Percentiles rank a stretch among this genome's conserved stretches.
phyloP scores from a whole-genome alignment of 2,113 vertebrate species.

The Trinectes maculatus region DNA sequence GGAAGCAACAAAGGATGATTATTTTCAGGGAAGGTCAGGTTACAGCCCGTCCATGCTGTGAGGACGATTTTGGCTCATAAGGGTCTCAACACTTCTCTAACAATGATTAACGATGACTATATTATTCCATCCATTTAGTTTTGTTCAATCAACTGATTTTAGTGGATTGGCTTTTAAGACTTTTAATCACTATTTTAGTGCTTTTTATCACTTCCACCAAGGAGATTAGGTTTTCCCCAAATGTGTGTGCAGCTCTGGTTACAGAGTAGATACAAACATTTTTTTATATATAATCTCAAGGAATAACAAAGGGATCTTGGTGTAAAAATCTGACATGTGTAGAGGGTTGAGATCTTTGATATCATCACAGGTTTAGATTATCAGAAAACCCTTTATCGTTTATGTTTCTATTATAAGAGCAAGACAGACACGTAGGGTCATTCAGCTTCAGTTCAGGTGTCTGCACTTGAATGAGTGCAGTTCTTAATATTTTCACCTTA shows the following conservation, averaged over 20 bases:
- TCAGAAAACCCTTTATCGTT: neutral
- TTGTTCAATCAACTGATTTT: slow-evolving; percentile 18
- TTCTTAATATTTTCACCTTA: neutral
- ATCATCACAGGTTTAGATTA: too few species aligned
- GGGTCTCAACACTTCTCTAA: slow-evolving; percentile 37
- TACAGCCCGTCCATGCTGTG: slow-evolving; percentile 36
- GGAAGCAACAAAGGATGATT: slow-evolving; percentile 59
- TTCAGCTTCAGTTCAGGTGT: neutral
- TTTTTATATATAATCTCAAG: neutral
- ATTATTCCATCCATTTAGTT: slow-evolving; percentile 8
- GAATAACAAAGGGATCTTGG: neutral
- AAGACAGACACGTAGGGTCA: neutral
- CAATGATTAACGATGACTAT: slow-evolving; percentile 18
- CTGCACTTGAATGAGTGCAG: neutral
- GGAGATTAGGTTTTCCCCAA: neutral
- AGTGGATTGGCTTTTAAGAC: too few species aligned
- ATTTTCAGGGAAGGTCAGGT: slow-evolving; percentile 52
- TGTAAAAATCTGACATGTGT: neutral
- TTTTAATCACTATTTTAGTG: too few species aligned
- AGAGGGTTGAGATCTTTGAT: neutral
- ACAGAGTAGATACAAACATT: neutral
- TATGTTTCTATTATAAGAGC: neutral
- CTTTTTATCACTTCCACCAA: slow-evolving; percentile 15
- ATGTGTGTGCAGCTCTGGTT: neutral
- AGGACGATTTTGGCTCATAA: slow-evolving; percentile 15